Evolutionary conservation across 2,888 invertebrate species (phyloP).

Genomic region (Busseola fusca): DNA sequence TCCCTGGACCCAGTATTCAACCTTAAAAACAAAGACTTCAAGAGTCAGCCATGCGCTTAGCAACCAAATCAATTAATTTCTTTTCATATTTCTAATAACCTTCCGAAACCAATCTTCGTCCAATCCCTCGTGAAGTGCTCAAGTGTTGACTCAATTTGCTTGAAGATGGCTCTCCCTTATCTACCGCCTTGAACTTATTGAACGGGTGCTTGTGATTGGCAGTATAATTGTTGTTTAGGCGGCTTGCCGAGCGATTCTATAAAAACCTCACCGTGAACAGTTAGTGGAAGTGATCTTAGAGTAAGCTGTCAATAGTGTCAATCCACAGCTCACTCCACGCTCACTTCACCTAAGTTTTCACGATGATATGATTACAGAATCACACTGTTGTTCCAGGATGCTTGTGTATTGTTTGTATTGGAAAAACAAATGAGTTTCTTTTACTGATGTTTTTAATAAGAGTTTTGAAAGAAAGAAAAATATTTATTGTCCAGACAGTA

Average conservation of each 20-base stretch:
- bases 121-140: constrained; percentile 2
- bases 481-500: no score
- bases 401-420: background rate
- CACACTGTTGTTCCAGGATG: background rate
- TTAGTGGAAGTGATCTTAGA: no score
- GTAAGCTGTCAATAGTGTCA: no score
- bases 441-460: background rate
- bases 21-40: background rate
- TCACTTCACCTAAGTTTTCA: no score
- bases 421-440: background rate
- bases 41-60: background rate
- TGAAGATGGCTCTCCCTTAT: constrained; percentile 18
- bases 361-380: no score
- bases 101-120: background rate
- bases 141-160: constrained; percentile 26
- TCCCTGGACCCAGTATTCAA: no score
- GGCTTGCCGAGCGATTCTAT: no score
- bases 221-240: background rate
- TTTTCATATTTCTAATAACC: constrained; percentile 19
- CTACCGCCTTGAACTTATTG: constrained; percentile 21
- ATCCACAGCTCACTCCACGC: no score
- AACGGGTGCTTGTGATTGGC: constrained; percentile 11
- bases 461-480: background rate
- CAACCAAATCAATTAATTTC: constrained; percentile 22
- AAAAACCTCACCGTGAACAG: no score